These are phyloP conservation scores for Halotydeus destructor DNA, from an alignment of 1,140 invertebrate species.

Conservation along the genomic window DNA sequence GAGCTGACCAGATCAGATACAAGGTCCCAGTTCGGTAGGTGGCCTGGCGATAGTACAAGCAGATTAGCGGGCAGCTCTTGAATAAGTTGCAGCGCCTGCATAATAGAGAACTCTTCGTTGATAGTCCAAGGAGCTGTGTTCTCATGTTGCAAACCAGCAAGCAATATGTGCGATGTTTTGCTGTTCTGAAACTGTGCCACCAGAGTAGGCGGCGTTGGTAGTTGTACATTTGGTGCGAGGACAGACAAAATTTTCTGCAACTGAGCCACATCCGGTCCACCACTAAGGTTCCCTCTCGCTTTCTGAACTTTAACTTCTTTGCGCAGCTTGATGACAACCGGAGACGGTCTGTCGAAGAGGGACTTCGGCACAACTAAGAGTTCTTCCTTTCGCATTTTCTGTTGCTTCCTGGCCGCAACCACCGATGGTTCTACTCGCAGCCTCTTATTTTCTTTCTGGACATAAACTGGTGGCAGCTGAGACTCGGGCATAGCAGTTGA, in stretches of 20 bases:
- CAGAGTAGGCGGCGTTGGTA: conserved; percentile 25
- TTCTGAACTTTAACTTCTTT: conserved; percentile 52
- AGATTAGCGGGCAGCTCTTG: conserved; percentile 61
- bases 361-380: conserved; percentile 54
- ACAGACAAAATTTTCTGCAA: conserved; percentile 6
- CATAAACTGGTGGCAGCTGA: conserved; percentile 59
- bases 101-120: conserved; percentile 64
- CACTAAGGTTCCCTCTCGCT: conserved; percentile 30
- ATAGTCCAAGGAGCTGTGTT: conserved; percentile 50
- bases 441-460: conserved; percentile 53
- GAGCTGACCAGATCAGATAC: conserved; percentile 75
- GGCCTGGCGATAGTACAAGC: conserved; percentile 50
- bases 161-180: conserved; percentile 15
- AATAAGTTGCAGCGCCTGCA: conserved; percentile 53
- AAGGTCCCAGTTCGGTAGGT: conserved; percentile 83
- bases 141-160: conserved; percentile 17
- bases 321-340: conserved; percentile 49
- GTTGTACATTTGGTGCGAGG: conserved; percentile 7
- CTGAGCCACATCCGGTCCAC: conserved; percentile 4
- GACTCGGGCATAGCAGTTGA: conserved; percentile 53
- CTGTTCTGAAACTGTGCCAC: conserved; percentile 27
- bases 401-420: conserved; percentile 22
- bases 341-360: conserved; percentile 62
- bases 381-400: conserved; percentile 42
- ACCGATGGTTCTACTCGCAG: conserved; percentile 34